phyloP scores from a whole-genome alignment of 2,888 invertebrate species.

The Cryptus armator region DNA sequence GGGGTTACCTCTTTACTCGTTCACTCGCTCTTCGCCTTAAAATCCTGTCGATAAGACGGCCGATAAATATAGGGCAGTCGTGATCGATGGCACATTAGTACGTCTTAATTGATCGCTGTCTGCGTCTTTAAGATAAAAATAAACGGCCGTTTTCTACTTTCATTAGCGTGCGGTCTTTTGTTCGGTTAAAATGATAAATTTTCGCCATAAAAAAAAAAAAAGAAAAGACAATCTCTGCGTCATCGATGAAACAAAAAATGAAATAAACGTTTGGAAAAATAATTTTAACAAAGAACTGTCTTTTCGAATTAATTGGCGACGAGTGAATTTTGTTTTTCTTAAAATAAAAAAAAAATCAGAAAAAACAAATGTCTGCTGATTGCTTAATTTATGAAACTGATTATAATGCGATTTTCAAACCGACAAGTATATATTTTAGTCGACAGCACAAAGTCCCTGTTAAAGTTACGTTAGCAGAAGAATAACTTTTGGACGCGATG shows the following conservation, averaged over 20 bases:
- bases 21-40: conserved; percentile 22
- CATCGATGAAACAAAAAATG: not conserved
- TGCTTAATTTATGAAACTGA: not conserved
- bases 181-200: conserved; percentile 7
- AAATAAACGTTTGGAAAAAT: not conserved
- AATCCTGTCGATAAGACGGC: conserved; percentile 45
- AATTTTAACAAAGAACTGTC: too few species aligned
- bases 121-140: not conserved
- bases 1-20: conserved; percentile 18
- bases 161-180: not conserved
- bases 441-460: not conserved
- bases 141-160: conserved; percentile 14
- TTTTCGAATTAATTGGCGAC: too few species aligned
- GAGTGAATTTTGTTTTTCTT: not conserved
- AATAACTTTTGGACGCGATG: not conserved
- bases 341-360: not conserved
- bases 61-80: conserved; percentile 2
- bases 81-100: conserved; percentile 58
- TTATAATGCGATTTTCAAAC: not conserved
- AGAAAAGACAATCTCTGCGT: not conserved
- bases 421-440: not conserved
- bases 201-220: not conserved
- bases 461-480: not conserved
- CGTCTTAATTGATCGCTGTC: conserved; percentile 54
- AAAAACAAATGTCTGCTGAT: not conserved